Conservation (phyloP, 2,797 vertebrate species). For the Helarctos malayanus region DNA sequence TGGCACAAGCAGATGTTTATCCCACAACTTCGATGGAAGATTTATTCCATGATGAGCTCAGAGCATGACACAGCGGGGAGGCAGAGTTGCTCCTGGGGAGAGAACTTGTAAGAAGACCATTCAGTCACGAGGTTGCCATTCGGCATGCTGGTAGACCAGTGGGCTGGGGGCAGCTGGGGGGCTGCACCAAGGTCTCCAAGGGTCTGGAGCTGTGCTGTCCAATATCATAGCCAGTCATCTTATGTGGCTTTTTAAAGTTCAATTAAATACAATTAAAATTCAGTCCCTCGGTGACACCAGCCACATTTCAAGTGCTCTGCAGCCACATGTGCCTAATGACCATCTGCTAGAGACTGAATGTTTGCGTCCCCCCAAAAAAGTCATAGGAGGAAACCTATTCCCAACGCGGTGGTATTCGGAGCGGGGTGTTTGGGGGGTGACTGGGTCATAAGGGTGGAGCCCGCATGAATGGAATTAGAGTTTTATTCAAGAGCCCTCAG, state of each 20-base stretch:
- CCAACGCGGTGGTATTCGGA: not conserved
- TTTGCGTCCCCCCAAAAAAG: not conserved
- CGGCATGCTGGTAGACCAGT: not conserved
- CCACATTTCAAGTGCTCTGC: not conserved
- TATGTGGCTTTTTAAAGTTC: not conserved
- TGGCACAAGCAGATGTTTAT: not conserved
- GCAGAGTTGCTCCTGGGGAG: not conserved
- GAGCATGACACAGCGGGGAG: not conserved
- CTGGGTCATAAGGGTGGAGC: not conserved
- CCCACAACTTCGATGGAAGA: not conserved
- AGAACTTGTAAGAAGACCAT: not conserved
- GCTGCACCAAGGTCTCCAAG: not conserved
- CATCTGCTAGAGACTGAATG: not conserved
- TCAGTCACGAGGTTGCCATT: not conserved
- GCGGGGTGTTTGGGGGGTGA: not conserved
- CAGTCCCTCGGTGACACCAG: not conserved
- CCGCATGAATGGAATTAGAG: not conserved
- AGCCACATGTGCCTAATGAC: accelerated
- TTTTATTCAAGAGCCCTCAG: not conserved
- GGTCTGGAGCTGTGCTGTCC: not conserved
- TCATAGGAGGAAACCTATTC: not conserved
- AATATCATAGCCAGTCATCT: not conserved
- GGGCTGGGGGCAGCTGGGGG: not conserved
- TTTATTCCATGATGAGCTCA: not conserved
- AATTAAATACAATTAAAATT: not conserved